Conservation (phyloP, 1,140 invertebrate genomes). For the Drosophila pseudoananassae region DNA sequence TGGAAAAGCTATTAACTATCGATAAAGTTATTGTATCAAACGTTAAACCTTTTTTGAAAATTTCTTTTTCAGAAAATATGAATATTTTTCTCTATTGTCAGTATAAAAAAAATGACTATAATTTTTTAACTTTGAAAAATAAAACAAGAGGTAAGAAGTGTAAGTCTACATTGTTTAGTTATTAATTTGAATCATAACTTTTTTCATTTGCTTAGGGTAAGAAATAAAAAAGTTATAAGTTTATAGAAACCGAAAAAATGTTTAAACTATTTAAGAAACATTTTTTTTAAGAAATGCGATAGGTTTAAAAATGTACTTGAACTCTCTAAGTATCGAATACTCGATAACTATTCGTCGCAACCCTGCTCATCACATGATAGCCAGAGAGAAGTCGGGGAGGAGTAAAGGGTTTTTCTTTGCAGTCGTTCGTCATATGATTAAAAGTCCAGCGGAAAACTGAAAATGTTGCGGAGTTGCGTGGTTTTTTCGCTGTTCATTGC, state of each 20-base stretch:
- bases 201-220: no score
- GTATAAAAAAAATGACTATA: not conserved
- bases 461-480: slow-evolving; percentile 76
- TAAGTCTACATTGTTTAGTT: no score
- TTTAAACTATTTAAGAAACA: no score
- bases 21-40: not conserved
- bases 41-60: not conserved
- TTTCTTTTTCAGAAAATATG: not conserved
- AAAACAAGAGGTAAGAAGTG: no score
- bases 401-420: slow-evolving; percentile 66
- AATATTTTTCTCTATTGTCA: not conserved
- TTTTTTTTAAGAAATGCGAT: no score
- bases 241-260: no score
- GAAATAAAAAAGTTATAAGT: no score
- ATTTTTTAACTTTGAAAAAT: no score
- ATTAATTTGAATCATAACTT: no score
- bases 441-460: slow-evolving; percentile 71
- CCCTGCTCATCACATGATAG: slow-evolving; percentile 72
- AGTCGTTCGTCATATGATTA: slow-evolving; percentile 83
- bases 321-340: slow-evolving; percentile 3
- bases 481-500: slow-evolving; percentile 75
- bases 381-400: slow-evolving; percentile 45
- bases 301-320: no score
- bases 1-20: not conserved
- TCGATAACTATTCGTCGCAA: slow-evolving; percentile 36